A percentile compares a stretch with the other conserved stretches of the same genome.
Evolutionary conservation across 2,888 invertebrate genomes (phyloP).

Genomic region (Zygogramma bicolorata): DNA sequence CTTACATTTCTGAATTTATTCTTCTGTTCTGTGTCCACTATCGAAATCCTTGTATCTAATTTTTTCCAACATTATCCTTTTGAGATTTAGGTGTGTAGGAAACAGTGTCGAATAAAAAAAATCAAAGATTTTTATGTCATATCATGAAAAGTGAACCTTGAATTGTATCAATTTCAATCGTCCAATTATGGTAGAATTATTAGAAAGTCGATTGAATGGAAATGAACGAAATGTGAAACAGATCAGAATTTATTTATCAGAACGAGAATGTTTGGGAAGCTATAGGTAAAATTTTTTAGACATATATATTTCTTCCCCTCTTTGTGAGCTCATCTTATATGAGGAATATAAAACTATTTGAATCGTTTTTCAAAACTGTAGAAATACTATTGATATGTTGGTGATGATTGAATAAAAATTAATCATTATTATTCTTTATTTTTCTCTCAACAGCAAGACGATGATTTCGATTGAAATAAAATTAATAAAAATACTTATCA

Average conservation of each 20-base stretch:
- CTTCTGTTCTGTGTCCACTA: too few species aligned
- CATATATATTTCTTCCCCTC: too few species aligned
- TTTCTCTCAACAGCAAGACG: too few species aligned
- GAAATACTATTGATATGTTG: neutral
- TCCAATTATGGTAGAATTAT: neutral
- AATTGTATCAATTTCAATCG: slow-evolving; percentile 29
- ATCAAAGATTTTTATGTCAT: slow-evolving; percentile 23
- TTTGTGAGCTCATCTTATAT: too few species aligned
- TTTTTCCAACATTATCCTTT: neutral
- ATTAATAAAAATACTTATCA: too few species aligned
- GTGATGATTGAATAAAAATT: neutral
- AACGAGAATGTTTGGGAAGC: too few species aligned
- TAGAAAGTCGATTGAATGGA: neutral
- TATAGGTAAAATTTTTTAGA: too few species aligned
- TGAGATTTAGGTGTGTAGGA: neutral
- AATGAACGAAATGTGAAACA: neutral
- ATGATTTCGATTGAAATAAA: too few species aligned
- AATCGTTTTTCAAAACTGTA: neutral
- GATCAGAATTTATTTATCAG: neutral
- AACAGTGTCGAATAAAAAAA: neutral
- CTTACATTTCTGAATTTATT: too few species aligned
- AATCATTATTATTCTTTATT: neutral
- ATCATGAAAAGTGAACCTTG: slow-evolving; percentile 18
- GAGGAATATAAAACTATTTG: too few species aligned
- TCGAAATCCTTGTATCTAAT: neutral